A percentile compares a stretch with the other conserved stretches of the same genome.
These are phyloP conservation scores for Lophotriccus pileatus DNA, from an alignment of 2,797 vertebrate species.

Conservation along the genomic window DNA sequence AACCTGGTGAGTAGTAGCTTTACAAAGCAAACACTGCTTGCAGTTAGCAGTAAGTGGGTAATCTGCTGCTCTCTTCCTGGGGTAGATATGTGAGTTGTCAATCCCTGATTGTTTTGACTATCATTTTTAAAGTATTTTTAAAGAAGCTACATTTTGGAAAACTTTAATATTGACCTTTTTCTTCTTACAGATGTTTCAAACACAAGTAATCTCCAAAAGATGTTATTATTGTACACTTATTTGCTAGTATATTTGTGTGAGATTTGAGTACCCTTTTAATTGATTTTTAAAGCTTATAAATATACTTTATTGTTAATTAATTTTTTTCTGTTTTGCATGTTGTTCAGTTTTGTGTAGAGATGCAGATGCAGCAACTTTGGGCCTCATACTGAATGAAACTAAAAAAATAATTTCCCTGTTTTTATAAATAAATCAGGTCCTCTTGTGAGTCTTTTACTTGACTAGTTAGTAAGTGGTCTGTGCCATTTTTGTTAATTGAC, in stretches of 20 bases:
- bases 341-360: neutral
- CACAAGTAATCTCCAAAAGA: neutral
- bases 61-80: slow-evolving; percentile 63
- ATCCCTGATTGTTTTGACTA: slow-evolving; percentile 69
- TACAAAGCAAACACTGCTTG: slow-evolving; percentile 71
- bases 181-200: neutral
- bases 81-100: slow-evolving; percentile 60
- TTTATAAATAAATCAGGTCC: neutral
- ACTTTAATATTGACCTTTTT: neutral
- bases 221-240: neutral
- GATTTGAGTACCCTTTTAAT: neutral
- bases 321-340: neutral
- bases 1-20: slow-evolving; percentile 56
- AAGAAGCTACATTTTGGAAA: neutral
- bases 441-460: neutral
- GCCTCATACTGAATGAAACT: neutral
- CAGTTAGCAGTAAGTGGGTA: slow-evolving; percentile 75
- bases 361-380: neutral
- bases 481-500: neutral
- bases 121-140: neutral
- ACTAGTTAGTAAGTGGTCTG: neutral
- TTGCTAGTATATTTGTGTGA: neutral
- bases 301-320: neutral
- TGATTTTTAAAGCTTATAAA: neutral
- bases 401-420: neutral